phyloP scores from a whole-genome alignment of 2,888 invertebrate species.

The Dryobotodes eremita region DNA sequence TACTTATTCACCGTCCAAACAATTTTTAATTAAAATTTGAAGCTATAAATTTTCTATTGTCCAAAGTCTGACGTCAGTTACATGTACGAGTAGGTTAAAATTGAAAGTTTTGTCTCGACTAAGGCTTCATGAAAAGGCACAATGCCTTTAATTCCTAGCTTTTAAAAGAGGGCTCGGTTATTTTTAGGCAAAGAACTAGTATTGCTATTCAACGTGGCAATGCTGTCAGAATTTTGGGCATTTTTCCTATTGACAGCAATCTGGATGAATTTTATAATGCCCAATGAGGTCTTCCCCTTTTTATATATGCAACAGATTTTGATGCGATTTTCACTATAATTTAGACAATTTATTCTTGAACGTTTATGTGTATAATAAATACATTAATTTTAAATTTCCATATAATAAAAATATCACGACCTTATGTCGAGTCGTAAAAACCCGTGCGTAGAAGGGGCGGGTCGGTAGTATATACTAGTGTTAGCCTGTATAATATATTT shows the following conservation, averaged over 20 bases:
- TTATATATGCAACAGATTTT: neutral
- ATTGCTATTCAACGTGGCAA: neutral
- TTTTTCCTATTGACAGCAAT: neutral
- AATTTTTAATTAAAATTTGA: conserved; percentile 22
- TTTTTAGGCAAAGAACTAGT: neutral
- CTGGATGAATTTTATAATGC: neutral
- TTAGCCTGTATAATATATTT: neutral
- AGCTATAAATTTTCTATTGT: conserved; percentile 6
- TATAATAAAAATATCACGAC: neutral
- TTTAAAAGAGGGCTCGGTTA: too few relatives aligned
- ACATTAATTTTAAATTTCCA: neutral
- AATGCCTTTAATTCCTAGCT: neutral
- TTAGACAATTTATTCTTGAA: neutral
- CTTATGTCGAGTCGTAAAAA: neutral
- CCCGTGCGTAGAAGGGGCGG: too few relatives aligned
- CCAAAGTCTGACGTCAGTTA: conserved; percentile 1
- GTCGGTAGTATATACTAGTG: neutral
- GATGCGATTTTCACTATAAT: neutral
- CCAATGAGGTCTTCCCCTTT: neutral
- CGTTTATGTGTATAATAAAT: too few relatives aligned
- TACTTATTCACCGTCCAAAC: neutral
- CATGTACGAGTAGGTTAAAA: neutral
- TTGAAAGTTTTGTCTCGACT: conserved; percentile 3
- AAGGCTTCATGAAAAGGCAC: neutral
- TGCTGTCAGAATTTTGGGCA: neutral